These are phyloP conservation scores for Cyprinus carpio DNA, from an alignment of 2,113 vertebrate species.

Conservation along the genomic window DNA sequence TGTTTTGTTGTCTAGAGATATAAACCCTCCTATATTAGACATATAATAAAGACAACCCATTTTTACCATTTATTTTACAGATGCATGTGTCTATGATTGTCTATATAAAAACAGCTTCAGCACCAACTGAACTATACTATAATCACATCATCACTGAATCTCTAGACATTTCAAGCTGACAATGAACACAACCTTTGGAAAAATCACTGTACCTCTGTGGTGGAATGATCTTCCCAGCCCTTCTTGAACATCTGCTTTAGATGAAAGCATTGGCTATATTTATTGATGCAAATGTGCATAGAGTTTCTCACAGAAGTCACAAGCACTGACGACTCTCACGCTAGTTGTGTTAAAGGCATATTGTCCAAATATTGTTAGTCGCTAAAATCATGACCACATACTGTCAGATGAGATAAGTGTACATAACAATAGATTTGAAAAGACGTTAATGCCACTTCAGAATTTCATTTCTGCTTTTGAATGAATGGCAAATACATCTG, in stretches of 20 bases:
- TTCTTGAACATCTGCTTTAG: background rate
- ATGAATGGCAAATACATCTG: background rate
- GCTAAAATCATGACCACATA: background rate
- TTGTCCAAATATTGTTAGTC: background rate
- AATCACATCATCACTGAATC: background rate
- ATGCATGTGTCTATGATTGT: background rate
- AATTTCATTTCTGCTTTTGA: constrained; percentile 5
- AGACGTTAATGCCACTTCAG: background rate
- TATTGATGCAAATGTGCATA: background rate
- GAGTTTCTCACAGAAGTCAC: background rate
- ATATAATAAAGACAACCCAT: background rate
- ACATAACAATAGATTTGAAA: background rate
- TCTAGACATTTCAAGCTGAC: background rate
- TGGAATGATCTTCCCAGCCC: background rate
- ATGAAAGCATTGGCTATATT: background rate
- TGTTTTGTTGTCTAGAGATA: background rate
- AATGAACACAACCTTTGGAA: background rate
- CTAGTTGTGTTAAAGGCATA: constrained; percentile 9
- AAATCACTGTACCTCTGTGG: background rate
- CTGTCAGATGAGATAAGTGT: background rate
- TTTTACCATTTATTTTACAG: background rate
- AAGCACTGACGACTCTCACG: constrained; percentile 3
- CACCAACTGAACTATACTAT: background rate
- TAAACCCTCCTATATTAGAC: background rate
- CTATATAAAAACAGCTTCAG: background rate